phyloP scores from a whole-genome alignment of 2,113 vertebrate species.

The Prionailurus viverrinus region DNA sequence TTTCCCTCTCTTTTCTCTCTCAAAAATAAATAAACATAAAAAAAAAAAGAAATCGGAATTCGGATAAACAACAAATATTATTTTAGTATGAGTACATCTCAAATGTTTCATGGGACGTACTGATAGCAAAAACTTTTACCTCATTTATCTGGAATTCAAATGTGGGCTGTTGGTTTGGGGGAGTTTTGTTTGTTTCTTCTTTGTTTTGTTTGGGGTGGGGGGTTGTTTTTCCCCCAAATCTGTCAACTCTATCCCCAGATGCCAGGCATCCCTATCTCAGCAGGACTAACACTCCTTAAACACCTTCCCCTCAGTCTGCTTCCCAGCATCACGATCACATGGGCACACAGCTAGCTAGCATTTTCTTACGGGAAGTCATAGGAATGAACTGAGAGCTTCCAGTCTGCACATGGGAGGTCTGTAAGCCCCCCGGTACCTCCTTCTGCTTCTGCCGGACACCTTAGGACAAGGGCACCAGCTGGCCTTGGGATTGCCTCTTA shows the following conservation, averaged over 20 bases:
- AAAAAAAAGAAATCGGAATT: not conserved
- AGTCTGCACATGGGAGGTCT: accelerated
- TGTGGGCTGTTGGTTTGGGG: not conserved
- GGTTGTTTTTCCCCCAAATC: not conserved
- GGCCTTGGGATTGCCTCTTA: not conserved
- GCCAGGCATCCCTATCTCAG: not conserved
- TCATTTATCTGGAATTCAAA: not conserved
- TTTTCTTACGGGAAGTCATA: not conserved
- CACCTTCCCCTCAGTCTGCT: not conserved
- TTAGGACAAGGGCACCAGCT: not conserved
- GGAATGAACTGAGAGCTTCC: not conserved
- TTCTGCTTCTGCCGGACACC: not conserved
- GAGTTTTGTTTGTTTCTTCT: not conserved
- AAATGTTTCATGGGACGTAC: not conserved
- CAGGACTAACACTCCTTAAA: not conserved
- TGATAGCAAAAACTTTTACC: not conserved
- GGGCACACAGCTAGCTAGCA: too few relatives aligned
- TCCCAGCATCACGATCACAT: accelerated
- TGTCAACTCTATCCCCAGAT: not conserved
- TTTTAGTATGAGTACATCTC: not conserved
- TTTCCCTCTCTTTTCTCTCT: too few relatives aligned
- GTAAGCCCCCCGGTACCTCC: too few relatives aligned
- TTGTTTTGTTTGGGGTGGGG: not conserved
- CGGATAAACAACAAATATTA: not conserved
- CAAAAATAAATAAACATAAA: too few relatives aligned